phyloP scores from a whole-genome alignment of 2,113 vertebrate genomes.

The Murina feae region DNA sequence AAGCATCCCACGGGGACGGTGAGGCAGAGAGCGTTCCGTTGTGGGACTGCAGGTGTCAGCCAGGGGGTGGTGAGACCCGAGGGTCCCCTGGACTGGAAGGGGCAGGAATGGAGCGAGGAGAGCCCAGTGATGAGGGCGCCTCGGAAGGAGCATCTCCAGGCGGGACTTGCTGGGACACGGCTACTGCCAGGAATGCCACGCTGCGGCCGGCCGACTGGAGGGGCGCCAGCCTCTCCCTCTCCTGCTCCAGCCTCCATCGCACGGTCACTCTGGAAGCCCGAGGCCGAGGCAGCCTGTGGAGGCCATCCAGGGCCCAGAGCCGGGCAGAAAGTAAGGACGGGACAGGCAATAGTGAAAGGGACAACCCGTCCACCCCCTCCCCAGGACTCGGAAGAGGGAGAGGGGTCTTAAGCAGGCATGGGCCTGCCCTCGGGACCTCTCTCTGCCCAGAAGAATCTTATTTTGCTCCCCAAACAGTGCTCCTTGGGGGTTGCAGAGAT shows the following conservation, averaged over 20 bases:
- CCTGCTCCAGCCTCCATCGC: not conserved
- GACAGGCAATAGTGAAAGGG: not conserved
- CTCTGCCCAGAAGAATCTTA: not conserved
- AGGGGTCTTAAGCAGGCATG: not conserved
- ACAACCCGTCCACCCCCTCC: not conserved
- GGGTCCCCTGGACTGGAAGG: not conserved
- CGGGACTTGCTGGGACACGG: not conserved
- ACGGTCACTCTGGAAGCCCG: no score
- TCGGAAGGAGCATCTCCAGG: rapidly evolving
- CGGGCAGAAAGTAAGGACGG: rapidly evolving
- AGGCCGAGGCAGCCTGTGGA: not conserved
- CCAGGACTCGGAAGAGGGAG: not conserved
- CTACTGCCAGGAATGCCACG: not conserved
- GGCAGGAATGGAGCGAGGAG: not conserved
- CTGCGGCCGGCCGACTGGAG: rapidly evolving
- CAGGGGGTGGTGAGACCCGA: not conserved
- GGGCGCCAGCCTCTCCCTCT: not conserved
- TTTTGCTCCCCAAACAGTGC: not conserved
- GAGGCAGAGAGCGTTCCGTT: not conserved
- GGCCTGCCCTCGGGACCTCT: not conserved
- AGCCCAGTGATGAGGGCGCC: not conserved
- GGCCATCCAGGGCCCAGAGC: not conserved
- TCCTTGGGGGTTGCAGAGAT: not conserved
- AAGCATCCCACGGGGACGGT: rapidly evolving
- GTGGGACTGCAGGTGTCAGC: not conserved